A percentile compares a stretch with the other conserved stretches of the same genome.
phyloP scores from a whole-genome alignment of 2,888 invertebrate genomes.

The Agrilus biguttatus region DNA sequence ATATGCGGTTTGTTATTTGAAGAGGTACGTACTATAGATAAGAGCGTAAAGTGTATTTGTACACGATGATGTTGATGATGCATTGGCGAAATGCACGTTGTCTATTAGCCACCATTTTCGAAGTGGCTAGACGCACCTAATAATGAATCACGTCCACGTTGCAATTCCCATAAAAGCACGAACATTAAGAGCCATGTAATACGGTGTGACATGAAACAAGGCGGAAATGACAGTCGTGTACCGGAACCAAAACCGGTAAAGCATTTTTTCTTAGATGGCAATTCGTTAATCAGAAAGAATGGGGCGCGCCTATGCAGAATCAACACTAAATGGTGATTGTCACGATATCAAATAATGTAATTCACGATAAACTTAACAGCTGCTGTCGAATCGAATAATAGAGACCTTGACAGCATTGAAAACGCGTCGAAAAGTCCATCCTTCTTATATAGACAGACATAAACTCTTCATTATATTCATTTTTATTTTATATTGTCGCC shows the following conservation, averaged over 20 bases:
- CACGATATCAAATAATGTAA: conserved; percentile 20
- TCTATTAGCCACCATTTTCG: neutral
- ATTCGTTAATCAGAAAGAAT: conserved; percentile 30
- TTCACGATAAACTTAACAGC: too few relatives aligned
- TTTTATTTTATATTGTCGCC: too few relatives aligned
- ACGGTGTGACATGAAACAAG: conserved; percentile 27
- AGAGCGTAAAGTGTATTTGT: conserved; percentile 5
- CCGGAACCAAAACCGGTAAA: conserved; percentile 26
- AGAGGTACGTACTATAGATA: neutral
- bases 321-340: conserved; percentile 27
- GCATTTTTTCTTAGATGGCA: conserved; percentile 28
- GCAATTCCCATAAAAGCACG: conserved; percentile 28
- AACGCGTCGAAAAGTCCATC: too few relatives aligned
- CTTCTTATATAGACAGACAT: too few relatives aligned
- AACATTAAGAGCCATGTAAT: conserved; percentile 21
- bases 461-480: too few relatives aligned
- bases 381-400: too few relatives aligned
- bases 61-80: neutral
- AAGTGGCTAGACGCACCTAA: conserved; percentile 7
- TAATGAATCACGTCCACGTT: conserved; percentile 27
- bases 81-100: too few relatives aligned
- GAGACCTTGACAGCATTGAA: too few relatives aligned
- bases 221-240: conserved; percentile 28
- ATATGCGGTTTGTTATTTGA: neutral
- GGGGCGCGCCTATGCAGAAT: conserved; percentile 27